Evolutionary conservation across 1,140 invertebrate species (phyloP), one percentile per base, ranked within the genome.

Genomic region (Metaphire vulgaris): DNA sequence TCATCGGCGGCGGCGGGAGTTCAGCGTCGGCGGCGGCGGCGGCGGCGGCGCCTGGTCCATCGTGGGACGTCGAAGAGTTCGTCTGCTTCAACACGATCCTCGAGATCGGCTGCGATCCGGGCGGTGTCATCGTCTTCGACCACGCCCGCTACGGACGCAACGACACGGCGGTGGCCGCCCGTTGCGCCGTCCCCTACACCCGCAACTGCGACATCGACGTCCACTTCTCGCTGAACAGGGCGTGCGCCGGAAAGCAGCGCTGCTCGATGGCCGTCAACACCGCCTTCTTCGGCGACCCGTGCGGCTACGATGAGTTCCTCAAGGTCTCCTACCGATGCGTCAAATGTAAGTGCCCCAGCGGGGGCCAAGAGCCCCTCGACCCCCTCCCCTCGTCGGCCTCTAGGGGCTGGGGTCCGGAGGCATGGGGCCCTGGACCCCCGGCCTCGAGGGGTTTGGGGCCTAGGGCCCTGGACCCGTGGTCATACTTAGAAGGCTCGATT

Each of bases 131-230:
- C 65, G 76, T 77, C 26, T 74, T 77, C 76, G 76, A 77, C n/a
- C 6, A 33, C 33, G 76, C 76, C n/a, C 72, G 72, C 64, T 77
- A 68, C 30, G 76, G 76, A 6, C 76, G 76, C 56, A 77, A 77
- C 72, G 72, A 77, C 76, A 77, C 71, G 29, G 30, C 31, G 1
- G 56, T 74, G 29, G 76, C 76, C 28, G 31, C 31, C 31, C 41
- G 41, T 26, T 77, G 76, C 66, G 72, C n/a, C 21, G 72, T 74
- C 26, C 76, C 72, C 0, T 77, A 69, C 34, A 68, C 74, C 21
- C 76, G 72, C 28, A 77, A 74, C 72, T 77, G 76, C 32, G 76
- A 77, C 30, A 29, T 77, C 29, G 76, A 77, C 72, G 76, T 77
- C 56, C 71, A 77, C 41, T 77, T 77, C 76, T 33, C 72, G 26